Evolutionary conservation across 2,797 vertebrate species (phyloP).

Genomic region (Karalla daura): DNA sequence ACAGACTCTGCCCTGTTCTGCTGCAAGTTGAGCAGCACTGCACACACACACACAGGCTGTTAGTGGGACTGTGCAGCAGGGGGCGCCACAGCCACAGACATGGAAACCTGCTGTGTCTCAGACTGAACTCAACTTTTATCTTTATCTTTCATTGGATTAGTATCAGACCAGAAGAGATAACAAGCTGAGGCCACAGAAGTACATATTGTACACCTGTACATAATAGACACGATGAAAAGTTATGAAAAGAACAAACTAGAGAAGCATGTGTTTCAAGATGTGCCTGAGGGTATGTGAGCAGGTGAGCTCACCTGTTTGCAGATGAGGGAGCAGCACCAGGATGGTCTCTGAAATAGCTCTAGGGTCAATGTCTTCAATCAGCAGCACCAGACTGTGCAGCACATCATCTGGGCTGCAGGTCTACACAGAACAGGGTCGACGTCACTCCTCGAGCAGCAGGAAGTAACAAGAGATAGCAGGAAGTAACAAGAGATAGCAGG

Average conservation of each 20-base stretch:
- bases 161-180: too few relatives aligned
- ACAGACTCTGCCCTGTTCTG: constrained; percentile 84
- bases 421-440: too few relatives aligned
- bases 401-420: constrained; percentile 75
- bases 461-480: background rate
- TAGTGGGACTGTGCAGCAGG: constrained; percentile 52
- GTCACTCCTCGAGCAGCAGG: too few relatives aligned
- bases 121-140: too few relatives aligned
- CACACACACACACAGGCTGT: background rate
- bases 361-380: constrained; percentile 86
- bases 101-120: too few relatives aligned
- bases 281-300: too few relatives aligned
- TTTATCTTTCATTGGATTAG: too few relatives aligned
- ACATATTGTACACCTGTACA: too few relatives aligned
- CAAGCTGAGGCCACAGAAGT: too few relatives aligned
- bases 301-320: constrained; percentile 92
- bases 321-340: constrained; percentile 84
- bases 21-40: constrained; percentile 87
- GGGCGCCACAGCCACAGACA: too few relatives aligned
- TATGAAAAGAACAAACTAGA: background rate
- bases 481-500: background rate
- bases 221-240: background rate
- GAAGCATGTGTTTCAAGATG: too few relatives aligned
- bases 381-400: constrained; percentile 85
- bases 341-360: constrained; percentile 86